phyloP scores from a whole-genome alignment of 2,113 vertebrate species.

The Antechinus flavipes region DNA sequence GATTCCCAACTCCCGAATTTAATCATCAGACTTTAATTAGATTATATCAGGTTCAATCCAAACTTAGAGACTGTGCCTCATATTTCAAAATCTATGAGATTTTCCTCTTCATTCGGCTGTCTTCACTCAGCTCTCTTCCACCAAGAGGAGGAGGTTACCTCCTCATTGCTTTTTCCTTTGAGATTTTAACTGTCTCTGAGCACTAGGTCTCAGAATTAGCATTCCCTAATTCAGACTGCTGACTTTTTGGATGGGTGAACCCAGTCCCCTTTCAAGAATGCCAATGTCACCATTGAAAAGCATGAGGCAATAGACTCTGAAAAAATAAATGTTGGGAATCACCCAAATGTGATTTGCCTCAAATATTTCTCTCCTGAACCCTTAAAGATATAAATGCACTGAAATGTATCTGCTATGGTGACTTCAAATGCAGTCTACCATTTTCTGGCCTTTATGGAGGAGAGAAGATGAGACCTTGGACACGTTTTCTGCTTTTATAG shows the following conservation, averaged over 20 bases:
- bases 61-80: constrained; percentile 51
- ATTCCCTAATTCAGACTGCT: constrained; percentile 53
- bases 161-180: background rate
- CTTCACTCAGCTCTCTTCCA: background rate
- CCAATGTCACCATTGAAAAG: background rate
- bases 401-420: constrained; percentile 29
- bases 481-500: constrained; percentile 13
- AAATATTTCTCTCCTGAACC: constrained; percentile 16
- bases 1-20: constrained; percentile 63
- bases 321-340: no score
- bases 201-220: constrained; percentile 35
- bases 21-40: constrained; percentile 61
- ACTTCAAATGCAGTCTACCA: background rate
- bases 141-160: background rate
- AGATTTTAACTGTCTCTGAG: constrained; percentile 49
- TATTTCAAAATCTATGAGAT: constrained; percentile 42
- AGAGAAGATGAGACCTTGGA: background rate
- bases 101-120: background rate
- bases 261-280: constrained; percentile 20
- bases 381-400: constrained; percentile 8
- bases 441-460: background rate
- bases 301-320: no score
- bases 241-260: constrained; percentile 30
- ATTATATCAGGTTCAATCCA: constrained; percentile 54
- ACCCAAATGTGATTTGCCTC: no score